Percentiles rank a stretch among this genome's conserved stretches.
These are phyloP conservation scores for Lymantria monacha DNA, from an alignment of 2,888 invertebrate species.

Conservation along the genomic window DNA sequence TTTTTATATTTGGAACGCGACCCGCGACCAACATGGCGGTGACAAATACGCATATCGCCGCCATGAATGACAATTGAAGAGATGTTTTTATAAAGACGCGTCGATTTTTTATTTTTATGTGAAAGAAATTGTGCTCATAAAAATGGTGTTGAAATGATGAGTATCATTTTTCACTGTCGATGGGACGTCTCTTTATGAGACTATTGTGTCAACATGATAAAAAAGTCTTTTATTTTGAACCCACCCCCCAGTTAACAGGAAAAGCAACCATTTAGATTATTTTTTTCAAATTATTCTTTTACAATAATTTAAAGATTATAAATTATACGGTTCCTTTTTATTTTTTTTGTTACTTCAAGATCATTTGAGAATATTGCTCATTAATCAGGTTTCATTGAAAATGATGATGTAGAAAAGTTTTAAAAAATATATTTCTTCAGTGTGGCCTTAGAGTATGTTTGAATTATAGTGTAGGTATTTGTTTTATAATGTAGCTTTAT, in stretches of 20 bases:
- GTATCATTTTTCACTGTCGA: slow-evolving; percentile 77
- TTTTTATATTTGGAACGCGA: slow-evolving; percentile 81
- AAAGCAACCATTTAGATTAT: background rate
- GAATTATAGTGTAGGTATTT: too few relatives aligned
- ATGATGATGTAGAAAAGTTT: too few relatives aligned
- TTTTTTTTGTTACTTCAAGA: too few relatives aligned
- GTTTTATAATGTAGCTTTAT: too few relatives aligned
- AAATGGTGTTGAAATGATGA: slow-evolving; percentile 79
- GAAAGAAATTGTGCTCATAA: slow-evolving; percentile 80
- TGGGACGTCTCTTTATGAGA: slow-evolving; percentile 70
- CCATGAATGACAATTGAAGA: slow-evolving; percentile 82
- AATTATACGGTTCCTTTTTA: background rate
- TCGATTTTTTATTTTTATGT: slow-evolving; percentile 77
- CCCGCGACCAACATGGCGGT: slow-evolving; percentile 69
- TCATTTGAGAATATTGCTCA: too few relatives aligned
- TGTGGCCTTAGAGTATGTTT: too few relatives aligned
- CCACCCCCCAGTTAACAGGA: background rate
- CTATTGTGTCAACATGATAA: slow-evolving; percentile 68
- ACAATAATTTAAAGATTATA: background rate
- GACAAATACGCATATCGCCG: slow-evolving; percentile 79
- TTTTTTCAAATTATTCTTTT: background rate
- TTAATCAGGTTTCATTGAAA: too few relatives aligned
- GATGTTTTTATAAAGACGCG: slow-evolving; percentile 79
- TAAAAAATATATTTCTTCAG: too few relatives aligned
- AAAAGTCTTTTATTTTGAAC: slow-evolving; percentile 41